phyloP scores from a whole-genome alignment of 1,140 invertebrate species.

The Drusus annulatus region DNA sequence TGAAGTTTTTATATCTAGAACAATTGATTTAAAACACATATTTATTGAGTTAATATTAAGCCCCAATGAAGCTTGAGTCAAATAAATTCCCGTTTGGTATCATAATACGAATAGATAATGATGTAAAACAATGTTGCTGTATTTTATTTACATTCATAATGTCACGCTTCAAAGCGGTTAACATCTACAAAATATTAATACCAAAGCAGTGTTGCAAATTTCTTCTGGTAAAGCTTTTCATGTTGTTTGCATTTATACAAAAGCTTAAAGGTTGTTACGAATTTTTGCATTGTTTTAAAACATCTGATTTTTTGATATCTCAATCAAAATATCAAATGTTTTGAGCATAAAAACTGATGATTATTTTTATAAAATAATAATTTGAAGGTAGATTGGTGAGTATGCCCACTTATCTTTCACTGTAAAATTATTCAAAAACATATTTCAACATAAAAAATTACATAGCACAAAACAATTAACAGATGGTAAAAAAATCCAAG shows the following conservation, averaged over 20 bases:
- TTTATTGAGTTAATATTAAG: too few relatives aligned
- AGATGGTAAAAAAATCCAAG: neutral
- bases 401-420: neutral
- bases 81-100: neutral
- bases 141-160: too few relatives aligned
- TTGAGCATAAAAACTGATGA: neutral
- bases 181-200: too few relatives aligned
- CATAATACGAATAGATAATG: neutral
- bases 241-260: constrained; percentile 3
- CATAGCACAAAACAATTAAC: neutral
- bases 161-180: neutral
- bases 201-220: neutral
- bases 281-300: neutral
- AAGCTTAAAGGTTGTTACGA: neutral
- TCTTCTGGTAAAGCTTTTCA: neutral
- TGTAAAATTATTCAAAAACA: neutral
- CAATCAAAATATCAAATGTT: neutral
- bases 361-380: constrained; percentile 14
- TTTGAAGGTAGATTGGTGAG: constrained; percentile 15
- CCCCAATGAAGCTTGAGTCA: neutral
- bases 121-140: neutral
- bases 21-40: too few relatives aligned
- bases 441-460: neutral
- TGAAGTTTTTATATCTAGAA: neutral
- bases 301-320: neutral